Percentiles rank a stretch among this genome's conserved stretches.
Conservation (phyloP, 1,140 invertebrate species). For the Yoshiicerus persimilis region DNA sequence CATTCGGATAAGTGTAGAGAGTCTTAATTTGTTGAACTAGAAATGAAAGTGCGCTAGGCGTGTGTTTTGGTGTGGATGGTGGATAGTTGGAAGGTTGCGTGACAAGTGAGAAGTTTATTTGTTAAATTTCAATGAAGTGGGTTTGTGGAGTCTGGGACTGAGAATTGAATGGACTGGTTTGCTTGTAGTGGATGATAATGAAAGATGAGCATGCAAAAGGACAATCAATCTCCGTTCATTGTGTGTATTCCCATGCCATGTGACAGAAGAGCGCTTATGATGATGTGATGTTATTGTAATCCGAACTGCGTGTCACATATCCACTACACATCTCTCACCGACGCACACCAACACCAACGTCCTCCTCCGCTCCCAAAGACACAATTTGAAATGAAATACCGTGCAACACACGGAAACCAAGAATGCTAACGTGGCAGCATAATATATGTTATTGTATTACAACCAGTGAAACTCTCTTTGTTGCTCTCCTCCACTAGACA, state of each 20-base stretch:
- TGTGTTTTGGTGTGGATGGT: background rate
- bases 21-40: background rate
- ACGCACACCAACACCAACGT: background rate
- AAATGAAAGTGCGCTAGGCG: background rate
- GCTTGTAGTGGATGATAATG: background rate
- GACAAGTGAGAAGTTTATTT: background rate
- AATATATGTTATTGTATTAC: too few relatives aligned
- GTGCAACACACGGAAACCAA: background rate
- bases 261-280: background rate
- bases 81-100: background rate
- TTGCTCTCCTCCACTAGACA: background rate
- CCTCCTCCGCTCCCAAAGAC: background rate
- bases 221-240: background rate
- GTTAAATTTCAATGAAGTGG: background rate
- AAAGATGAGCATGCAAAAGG: background rate
- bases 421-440: too few relatives aligned
- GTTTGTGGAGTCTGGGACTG: background rate
- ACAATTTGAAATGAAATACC: background rate
- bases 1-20: background rate
- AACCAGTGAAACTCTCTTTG: background rate
- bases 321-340: background rate
- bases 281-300: background rate
- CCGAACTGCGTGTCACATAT: background rate
- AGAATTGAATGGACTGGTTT: background rate
- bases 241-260: background rate